Percentiles rank a stretch among this genome's conserved stretches.
Conservation (phyloP, 2,113 vertebrate genomes). For the Hippopotamus amphibius region DNA sequence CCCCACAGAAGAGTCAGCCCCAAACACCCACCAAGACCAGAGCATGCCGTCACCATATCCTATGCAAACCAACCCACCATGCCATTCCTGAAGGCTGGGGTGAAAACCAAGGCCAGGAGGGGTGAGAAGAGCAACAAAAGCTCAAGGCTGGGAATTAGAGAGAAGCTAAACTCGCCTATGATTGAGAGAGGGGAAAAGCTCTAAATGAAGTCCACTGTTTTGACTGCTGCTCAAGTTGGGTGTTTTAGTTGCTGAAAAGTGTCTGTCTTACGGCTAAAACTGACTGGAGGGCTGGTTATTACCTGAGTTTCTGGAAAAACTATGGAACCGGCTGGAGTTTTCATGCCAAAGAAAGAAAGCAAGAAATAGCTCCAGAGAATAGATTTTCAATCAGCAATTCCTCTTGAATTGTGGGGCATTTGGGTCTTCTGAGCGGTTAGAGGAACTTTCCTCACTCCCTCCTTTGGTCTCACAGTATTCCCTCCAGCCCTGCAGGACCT, state of each 20-base stretch:
- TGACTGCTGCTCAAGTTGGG: rapidly evolving
- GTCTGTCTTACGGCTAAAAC: not conserved
- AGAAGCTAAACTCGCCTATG: no score
- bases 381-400: not conserved
- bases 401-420: not conserved
- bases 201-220: not conserved
- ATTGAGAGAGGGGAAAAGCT: rapidly evolving
- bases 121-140: not conserved
- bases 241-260: not conserved
- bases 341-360: not conserved
- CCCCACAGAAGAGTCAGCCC: not conserved
- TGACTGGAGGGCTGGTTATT: not conserved
- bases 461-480: not conserved
- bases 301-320: not conserved
- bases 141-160: no score
- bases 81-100: not conserved
- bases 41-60: rapidly evolving
- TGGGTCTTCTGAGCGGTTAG: not conserved
- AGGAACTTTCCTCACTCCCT: not conserved
- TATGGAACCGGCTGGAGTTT: not conserved
- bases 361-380: not conserved
- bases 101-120: not conserved
- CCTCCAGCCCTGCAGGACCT: not conserved
- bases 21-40: rapidly evolving
- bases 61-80: not conserved